These are phyloP conservation scores for Clunio marinus DNA, from an alignment of 2,888 invertebrate species.

Conservation along the genomic window DNA sequence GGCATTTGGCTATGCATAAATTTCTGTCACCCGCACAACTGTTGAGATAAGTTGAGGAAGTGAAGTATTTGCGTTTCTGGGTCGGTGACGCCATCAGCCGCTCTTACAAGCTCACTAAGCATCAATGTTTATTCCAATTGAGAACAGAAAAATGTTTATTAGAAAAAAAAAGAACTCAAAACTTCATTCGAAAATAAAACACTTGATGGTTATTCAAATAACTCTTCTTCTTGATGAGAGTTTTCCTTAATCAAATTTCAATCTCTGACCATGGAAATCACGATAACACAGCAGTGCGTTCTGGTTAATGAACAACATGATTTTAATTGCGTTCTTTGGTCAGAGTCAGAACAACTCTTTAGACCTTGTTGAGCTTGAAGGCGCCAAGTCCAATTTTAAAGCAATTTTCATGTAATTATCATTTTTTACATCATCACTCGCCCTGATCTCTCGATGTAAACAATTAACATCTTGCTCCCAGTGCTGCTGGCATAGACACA, in stretches of 20 bases:
- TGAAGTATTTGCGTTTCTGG: too few species aligned
- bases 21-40: conserved; percentile 9
- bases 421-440: not conserved
- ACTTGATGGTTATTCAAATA: not conserved
- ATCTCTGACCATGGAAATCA: not conserved
- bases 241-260: not conserved
- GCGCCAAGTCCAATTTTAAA: not conserved
- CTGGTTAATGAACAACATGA: not conserved
- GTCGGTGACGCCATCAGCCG: not conserved
- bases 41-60: too few species aligned
- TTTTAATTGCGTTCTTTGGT: not conserved
- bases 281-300: not conserved
- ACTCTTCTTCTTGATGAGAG: not conserved
- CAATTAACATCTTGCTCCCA: not conserved
- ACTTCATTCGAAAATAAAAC: not conserved
- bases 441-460: not conserved
- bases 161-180: too few species aligned
- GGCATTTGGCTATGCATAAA: not conserved
- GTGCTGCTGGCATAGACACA: too few species aligned
- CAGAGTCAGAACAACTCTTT: not conserved
- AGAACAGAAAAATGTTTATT: conserved; percentile 16
- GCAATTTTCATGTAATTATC: conserved; percentile 4
- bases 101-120: not conserved
- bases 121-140: not conserved
- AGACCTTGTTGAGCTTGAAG: not conserved